A percentile compares a stretch with the other conserved stretches of the same genome.
phyloP scores from a whole-genome alignment of 2,797 vertebrate species.

The Rhadinocentrus ornatus region DNA sequence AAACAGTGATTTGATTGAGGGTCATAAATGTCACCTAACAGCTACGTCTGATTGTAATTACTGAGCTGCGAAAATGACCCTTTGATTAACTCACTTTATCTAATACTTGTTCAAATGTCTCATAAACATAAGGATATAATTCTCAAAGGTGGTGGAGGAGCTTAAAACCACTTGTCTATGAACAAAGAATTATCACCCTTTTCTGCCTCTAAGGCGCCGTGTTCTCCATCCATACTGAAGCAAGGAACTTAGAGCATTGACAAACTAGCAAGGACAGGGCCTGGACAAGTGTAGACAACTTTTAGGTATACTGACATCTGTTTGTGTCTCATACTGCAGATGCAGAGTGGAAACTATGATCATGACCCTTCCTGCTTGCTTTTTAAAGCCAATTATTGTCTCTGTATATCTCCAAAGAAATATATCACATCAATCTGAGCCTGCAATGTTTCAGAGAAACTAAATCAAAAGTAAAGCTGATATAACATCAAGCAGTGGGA shows the following conservation, averaged over 20 bases:
- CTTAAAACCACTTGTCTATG: neutral
- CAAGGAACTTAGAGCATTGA: neutral
- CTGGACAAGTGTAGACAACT: neutral
- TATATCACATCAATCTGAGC: neutral
- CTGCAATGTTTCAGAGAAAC: neutral
- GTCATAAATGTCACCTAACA: conserved; percentile 23
- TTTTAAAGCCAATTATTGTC: conserved; percentile 21
- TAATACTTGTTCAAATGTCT: neutral
- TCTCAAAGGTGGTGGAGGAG: neutral
- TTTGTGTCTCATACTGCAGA: neutral
- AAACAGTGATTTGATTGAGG: conserved; percentile 33
- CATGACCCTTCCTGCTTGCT: no score
- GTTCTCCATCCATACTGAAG: neutral
- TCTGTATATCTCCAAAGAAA: neutral
- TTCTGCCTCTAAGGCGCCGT: neutral
- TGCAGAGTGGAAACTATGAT: neutral
- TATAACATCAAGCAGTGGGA: conserved; percentile 16
- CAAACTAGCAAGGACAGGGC: neutral
- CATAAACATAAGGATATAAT: neutral
- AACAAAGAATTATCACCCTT: neutral
- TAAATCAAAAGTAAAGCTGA: neutral
- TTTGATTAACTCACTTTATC: conserved; percentile 25
- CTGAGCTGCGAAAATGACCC: conserved; percentile 10
- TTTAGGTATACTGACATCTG: neutral
- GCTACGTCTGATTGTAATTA: neutral